Evolutionary conservation across 2,888 invertebrate genomes (phyloP), one percentile per base, ranked within the genome.

Genomic region (Xanthia togata): DNA sequence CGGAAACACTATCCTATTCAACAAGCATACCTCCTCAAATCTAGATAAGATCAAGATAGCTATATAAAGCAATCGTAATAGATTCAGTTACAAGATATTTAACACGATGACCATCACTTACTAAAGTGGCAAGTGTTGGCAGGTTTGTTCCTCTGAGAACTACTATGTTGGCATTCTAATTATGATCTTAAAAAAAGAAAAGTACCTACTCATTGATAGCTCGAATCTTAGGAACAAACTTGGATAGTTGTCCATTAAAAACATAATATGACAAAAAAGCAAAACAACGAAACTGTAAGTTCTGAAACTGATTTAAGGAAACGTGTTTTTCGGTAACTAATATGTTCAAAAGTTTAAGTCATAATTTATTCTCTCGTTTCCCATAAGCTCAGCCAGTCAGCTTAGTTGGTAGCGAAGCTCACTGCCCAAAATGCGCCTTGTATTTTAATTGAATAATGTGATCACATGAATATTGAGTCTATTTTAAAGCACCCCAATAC

Each of bases 1-100:
- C 38, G 55, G 69, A 82, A 78, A 71, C 26, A 81, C 71, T 69
- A 60, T 53, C 20, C 11, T 55, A 73, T 70, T 78, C 73, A 60
- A 2, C n/a, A 38, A 65, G 60, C 78, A 12, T 26, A 77, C 69
- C 69, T 38, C 11, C 2, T 47, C 14, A 62, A 31, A 6, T 70
- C 35, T 67, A 59, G 69, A 70, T 81, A 50, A 67, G 8, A 82
- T 65, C 55, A 9, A 60, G 31, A 73, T 73, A 70, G 5, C n/a
- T 50, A 26, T 78, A 73, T 78, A 78, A 65, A 70, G 44, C 38
- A 57, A 78, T 70, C 57, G 57, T 53, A 70, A 53, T 14, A 68
- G 78, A 81, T 78, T 17, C 26, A 73, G 50, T 31, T 38, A 31
- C 50, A n/a, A 67, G 78, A 71, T 82, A 26, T 35, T 12, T 50